phyloP scores from a whole-genome alignment of 37 sponge, comb jelly and placozoan genomes.

The Ianthella basta region DNA sequence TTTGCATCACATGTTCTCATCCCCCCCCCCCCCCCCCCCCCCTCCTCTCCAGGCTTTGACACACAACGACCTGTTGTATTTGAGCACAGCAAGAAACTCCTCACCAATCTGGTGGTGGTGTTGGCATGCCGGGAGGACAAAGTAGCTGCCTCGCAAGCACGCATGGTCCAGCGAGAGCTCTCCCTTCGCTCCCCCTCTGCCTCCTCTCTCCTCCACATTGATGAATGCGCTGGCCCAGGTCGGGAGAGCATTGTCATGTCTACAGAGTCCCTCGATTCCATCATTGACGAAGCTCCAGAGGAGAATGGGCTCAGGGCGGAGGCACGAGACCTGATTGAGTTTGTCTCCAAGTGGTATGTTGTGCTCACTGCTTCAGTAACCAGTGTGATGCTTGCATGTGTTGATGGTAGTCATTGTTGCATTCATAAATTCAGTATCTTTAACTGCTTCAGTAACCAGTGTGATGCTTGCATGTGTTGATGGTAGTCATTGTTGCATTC shows the following conservation, averaged over 20 bases:
- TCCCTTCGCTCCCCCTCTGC: conserved; percentile 60
- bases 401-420: too few relatives aligned
- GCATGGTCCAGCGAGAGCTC: conserved; percentile 58
- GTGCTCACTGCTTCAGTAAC: background rate
- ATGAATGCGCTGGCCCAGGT: background rate
- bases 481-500: too few relatives aligned
- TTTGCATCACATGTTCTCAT: background rate
- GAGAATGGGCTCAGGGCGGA: conserved; percentile 12
- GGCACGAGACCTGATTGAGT: conserved; percentile 60
- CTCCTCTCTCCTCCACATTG: conserved; percentile 16
- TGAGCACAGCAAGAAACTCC: conserved; percentile 89
- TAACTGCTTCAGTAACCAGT: too few relatives aligned
- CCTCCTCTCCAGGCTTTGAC: conserved; percentile 64
- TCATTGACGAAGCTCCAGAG: background rate
- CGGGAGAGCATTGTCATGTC: background rate
- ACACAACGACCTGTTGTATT: conserved; percentile 73
- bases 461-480: too few relatives aligned
- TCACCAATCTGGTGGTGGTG: conserved; percentile 80
- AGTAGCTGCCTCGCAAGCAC: conserved; percentile 58
- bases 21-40: background rate
- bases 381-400: background rate
- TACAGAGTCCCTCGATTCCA: conserved; percentile 45
- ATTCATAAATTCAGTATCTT: too few relatives aligned
- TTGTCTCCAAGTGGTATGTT: conserved; percentile 52
- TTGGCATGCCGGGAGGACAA: conserved; percentile 75